Percentiles rank a stretch among this genome's conserved stretches.
Evolutionary conservation across 2,113 vertebrate species (phyloP).

Genomic region (Sitta europaea): DNA sequence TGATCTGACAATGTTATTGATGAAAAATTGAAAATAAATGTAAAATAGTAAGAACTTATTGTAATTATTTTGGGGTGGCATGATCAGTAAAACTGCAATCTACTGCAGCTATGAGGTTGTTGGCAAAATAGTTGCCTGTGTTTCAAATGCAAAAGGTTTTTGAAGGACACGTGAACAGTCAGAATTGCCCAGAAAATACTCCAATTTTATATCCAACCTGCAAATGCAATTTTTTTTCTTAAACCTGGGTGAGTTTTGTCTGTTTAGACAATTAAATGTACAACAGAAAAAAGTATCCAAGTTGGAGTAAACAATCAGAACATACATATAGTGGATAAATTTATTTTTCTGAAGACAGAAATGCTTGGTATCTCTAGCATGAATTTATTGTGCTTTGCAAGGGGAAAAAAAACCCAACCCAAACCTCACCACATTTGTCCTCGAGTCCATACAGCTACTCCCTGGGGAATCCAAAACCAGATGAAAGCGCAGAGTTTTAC

Average conservation of each 20-base stretch:
- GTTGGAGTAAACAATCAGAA: neutral
- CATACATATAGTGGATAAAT: neutral
- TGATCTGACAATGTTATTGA: neutral
- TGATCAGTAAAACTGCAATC: neutral
- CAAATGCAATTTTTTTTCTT: neutral
- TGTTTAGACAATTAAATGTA: neutral
- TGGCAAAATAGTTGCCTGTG: neutral
- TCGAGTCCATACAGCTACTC: neutral
- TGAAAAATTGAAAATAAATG: neutral
- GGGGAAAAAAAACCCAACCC: neutral
- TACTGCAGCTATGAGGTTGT: neutral
- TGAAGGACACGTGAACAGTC: neutral
- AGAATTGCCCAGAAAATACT: neutral
- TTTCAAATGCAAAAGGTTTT: neutral
- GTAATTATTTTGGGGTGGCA: neutral
- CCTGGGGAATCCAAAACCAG: neutral
- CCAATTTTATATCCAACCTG: neutral
- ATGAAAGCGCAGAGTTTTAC: neutral
- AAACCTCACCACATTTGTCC: neutral
- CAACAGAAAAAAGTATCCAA: neutral
- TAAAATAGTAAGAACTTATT: neutral
- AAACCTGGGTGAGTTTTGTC: neutral
- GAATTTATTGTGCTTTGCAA: neutral
- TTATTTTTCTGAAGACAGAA: neutral
- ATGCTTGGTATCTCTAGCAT: neutral